Base-by-base conservation (phyloP, 2,113 vertebrate genomes). In the Dromiciops gliroides region DNA sequence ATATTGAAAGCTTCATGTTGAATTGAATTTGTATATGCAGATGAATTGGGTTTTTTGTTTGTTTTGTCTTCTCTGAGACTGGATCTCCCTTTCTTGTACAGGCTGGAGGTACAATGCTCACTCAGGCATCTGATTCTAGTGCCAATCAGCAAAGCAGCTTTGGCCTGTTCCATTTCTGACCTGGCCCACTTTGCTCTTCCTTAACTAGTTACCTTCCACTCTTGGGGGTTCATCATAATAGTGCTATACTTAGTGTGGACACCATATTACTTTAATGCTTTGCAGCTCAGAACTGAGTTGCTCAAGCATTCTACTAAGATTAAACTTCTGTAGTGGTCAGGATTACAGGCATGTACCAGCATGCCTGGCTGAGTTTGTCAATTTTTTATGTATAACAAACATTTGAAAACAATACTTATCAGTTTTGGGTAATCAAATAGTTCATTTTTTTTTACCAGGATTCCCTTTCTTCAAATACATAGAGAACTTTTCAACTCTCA, bases 311-410 rank as follows among this genome's bases (percentile, higher is more conserved):
- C 37, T 19, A 83, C 19, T 23, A 31, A 67, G n/a, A 44, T 83
- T 44, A 5, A 44, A 2, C 67, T 44, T 83, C n/a, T 83, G n/a
- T n/a, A 37, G 4, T 19, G 19, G 12, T 75, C 7, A n/a, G 60
- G 37, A 75, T n/a, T 37, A 7, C 37, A 19, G 60, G 37, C 14
- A 37, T 16, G 12, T 60, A 31, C 56, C 28, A 11, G 0, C 11
- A 28, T 60, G 28, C 56, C 11, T 31, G 56, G 28, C 10, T 60
- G 11, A 12, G 56, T 31, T 37, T 67, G 28, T 67, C 31, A 37
- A 67, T 14, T 37, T 67, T 56, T 75, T 67, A 16, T 94, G 3
- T 19, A 94, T 94, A 92, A 50, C 8, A 94, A 96, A 90, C 24
- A 31, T 11, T 56, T 92, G 60, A 75, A n/a, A 75, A n/a, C 14